Percentiles rank a stretch among this genome's conserved stretches.
Conservation (phyloP, 2,797 vertebrate species). For the Notoglanidium macrostoma region DNA sequence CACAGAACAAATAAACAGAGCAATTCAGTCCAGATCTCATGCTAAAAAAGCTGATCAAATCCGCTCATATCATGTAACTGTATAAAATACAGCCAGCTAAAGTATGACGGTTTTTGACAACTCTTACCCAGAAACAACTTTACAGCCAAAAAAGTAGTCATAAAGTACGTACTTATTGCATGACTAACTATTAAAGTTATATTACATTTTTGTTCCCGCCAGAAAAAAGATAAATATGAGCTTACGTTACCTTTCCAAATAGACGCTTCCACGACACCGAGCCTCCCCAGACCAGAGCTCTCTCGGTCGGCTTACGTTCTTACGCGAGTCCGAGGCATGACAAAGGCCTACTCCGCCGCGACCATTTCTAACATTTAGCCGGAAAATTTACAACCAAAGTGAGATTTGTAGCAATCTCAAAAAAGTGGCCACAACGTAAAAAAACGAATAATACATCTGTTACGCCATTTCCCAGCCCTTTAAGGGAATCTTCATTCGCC, state of each 20-base stretch:
- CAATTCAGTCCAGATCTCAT: too few relatives aligned
- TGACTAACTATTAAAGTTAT: too few relatives aligned
- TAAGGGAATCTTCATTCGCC: neutral
- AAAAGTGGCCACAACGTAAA: neutral
- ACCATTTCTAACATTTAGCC: neutral
- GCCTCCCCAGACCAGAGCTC: conserved; percentile 26
- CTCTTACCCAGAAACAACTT: neutral
- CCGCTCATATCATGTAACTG: neutral
- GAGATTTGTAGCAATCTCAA: neutral
- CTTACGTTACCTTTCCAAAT: conserved; percentile 27
- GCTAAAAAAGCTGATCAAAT: neutral
- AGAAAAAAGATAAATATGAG: neutral
- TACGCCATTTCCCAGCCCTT: neutral
- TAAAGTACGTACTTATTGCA: neutral
- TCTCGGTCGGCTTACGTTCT: conserved; percentile 35
- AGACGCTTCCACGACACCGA: neutral
- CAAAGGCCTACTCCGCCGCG: conserved; percentile 64
- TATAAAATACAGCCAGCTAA: too few relatives aligned
- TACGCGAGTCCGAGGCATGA: conserved; percentile 68
- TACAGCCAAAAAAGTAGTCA: neutral
- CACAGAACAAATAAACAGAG: neutral
- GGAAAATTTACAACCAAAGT: neutral
- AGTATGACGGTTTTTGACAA: neutral
- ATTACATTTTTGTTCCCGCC: neutral
- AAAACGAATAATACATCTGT: neutral